These are phyloP conservation scores for Strigamia maritima DNA, from an alignment of 2,888 invertebrate genomes.

Conservation along the genomic window DNA sequence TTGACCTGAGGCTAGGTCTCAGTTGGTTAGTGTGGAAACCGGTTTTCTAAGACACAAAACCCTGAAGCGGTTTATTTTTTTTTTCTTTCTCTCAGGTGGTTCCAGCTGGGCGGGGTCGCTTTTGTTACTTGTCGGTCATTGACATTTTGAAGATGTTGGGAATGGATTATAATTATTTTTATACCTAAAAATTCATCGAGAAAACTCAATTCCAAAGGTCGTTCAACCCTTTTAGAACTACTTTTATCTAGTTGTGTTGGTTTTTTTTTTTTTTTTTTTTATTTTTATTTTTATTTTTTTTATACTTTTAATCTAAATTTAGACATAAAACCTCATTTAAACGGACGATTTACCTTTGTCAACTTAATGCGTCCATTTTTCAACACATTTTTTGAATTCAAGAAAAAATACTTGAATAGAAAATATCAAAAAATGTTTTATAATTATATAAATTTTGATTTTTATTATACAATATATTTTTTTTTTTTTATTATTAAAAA, in stretches of 20 bases:
- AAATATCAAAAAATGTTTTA: too few species aligned
- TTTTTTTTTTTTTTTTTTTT: background rate
- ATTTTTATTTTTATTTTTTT: background rate
- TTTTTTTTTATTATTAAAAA: too few species aligned
- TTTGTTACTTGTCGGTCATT: constrained; percentile 32
- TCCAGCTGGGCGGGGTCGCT: constrained; percentile 1
- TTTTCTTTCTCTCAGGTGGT: constrained; percentile 20
- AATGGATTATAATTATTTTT: constrained; percentile 29
- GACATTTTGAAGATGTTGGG: constrained; percentile 26
- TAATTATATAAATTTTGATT: too few species aligned
- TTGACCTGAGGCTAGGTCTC: constrained; percentile 18
- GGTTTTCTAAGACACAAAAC: constrained; percentile 14
- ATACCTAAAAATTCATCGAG: background rate
- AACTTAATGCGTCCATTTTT: background rate
- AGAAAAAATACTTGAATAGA: too few species aligned
- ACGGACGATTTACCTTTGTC: background rate
- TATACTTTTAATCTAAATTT: background rate
- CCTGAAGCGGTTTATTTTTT: background rate
- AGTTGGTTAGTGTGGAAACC: constrained; percentile 32
- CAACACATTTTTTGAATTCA: too few species aligned
- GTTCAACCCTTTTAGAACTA: constrained; percentile 23
- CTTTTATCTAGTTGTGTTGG: constrained; percentile 7
- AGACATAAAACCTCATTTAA: background rate
- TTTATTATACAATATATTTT: background rate
- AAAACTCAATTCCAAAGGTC: constrained; percentile 13